A percentile compares a stretch with the other conserved stretches of the same genome.
These are phyloP conservation scores for Pseudolaguvia tuberculata DNA, from an alignment of 2,113 vertebrate genomes.

Conservation along the genomic window DNA sequence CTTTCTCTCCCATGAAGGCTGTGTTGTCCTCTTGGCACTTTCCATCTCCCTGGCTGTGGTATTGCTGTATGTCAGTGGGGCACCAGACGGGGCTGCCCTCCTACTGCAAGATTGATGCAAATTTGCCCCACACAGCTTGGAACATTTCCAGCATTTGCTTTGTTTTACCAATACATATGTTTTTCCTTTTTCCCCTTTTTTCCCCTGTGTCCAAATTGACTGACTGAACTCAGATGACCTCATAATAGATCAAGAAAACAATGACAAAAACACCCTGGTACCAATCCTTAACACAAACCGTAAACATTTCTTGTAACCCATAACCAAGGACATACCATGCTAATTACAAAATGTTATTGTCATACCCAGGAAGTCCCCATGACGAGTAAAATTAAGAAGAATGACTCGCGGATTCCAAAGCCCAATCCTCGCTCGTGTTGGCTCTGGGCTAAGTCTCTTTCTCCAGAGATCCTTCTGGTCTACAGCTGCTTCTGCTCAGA, in stretches of 20 bases:
- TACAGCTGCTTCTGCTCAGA: not conserved
- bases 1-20: not conserved
- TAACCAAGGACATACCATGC: constrained; percentile 5
- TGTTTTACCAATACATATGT: constrained; percentile 14
- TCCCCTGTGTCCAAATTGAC: not conserved
- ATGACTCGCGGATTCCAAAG: constrained; percentile 5
- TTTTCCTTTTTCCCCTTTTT: constrained; percentile 24
- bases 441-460: not conserved
- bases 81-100: constrained; percentile 21
- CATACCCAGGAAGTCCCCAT: not conserved
- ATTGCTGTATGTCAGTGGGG: constrained; percentile 56
- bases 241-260: not conserved
- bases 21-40: constrained; percentile 61
- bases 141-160: constrained; percentile 4
- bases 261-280: not conserved
- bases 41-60: constrained; percentile 58
- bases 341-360: not conserved
- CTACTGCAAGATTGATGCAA: constrained; percentile 20
- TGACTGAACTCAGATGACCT: constrained; percentile 8
- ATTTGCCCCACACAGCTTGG: constrained; percentile 10
- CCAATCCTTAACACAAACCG: not conserved
- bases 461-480: constrained; percentile 11
- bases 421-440: not conserved
- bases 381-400: not conserved
- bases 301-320: not conserved